Base-by-base conservation (phyloP, 2,797 vertebrate genomes). In the Amphiprion clarkii region DNA sequence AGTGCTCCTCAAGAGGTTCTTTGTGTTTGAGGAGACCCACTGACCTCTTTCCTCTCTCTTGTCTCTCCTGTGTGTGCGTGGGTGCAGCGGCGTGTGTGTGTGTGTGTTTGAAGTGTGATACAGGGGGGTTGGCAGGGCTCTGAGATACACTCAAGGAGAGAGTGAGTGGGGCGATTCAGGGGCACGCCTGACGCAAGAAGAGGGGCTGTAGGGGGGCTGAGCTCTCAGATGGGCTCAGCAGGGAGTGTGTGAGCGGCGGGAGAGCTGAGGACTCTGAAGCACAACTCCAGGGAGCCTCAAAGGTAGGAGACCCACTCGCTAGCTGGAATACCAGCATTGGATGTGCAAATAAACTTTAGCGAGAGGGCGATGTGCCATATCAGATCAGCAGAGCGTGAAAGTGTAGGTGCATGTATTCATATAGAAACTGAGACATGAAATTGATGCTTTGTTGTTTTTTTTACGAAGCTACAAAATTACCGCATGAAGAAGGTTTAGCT, bases 151-250 rank as follows among this genome's bases (percentile, higher is more conserved):
- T 90, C 77, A 64, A 82, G 73, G 48, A 69, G 65, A 88, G 88
- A 89, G 87, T 79, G 82, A 89, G 84, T 57, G 58, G 76, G 86
- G 85, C 59, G 58, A 84, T 87, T 92, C 88, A 74, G 81, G 77
- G 84, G 80, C 85, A 87, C 59, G 83, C 62, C 86, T 90, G 90
- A 90, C 42, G 66, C 76, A 74, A 85, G 81, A 54, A 42, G 69
- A 82, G 77, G 86, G 79, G 76, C 71, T 23, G 31, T 78, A 67
- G 81, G 70, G 40, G 81, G 83, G 60, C 64, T 83, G 71, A 75
- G 85, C 76, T 81, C 88, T 74, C 86, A 92, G 87, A 91, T 89
- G 88, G 86, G 75, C 92, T 72, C 82, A 79, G 82, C 79, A 23
- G 85, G 84, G 82, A 57, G 70, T 13, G 52, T 71, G 79, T 66